A percentile compares a stretch with the other conserved stretches of the same genome.
These are phyloP conservation scores for Amphipoea lucens DNA, from an alignment of 2,888 invertebrate genomes.

Conservation along the genomic window DNA sequence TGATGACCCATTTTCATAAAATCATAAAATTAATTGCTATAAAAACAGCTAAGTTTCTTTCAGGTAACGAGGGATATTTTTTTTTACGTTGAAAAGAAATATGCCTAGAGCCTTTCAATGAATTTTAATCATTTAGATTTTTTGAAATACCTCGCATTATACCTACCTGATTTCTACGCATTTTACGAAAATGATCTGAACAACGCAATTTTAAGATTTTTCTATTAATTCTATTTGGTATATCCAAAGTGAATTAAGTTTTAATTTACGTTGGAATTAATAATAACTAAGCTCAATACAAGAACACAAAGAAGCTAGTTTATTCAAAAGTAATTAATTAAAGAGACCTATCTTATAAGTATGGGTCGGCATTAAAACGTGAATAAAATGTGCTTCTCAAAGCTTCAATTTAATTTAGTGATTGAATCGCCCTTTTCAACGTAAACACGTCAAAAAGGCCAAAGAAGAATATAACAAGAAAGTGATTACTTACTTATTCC, in stretches of 20 bases:
- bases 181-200: too few species aligned
- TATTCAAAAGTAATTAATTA: neutral
- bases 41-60: slow-evolving; percentile 1
- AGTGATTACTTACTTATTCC: neutral
- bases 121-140: too few species aligned
- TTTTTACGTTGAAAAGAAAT: too few species aligned
- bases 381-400: neutral
- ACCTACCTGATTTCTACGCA: too few species aligned
- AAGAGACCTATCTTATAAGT: neutral
- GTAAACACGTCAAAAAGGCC: neutral
- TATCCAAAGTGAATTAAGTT: neutral
- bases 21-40: slow-evolving; percentile 13
- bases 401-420: slow-evolving; percentile 57
- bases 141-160: too few species aligned
- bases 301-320: neutral
- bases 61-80: too few species aligned
- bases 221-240: too few species aligned
- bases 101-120: too few species aligned
- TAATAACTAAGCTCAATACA: neutral
- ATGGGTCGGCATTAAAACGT: neutral
- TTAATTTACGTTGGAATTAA: too few species aligned
- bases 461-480: neutral
- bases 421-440: slow-evolving; percentile 5
- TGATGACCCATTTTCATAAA: slow-evolving; percentile 8
- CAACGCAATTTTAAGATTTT: neutral